A percentile compares a stretch with the other conserved stretches of the same genome.
Evolutionary conservation across 92 coral and sea anemone genomes (phyloP).

Genomic region (Porites cylindrica): DNA sequence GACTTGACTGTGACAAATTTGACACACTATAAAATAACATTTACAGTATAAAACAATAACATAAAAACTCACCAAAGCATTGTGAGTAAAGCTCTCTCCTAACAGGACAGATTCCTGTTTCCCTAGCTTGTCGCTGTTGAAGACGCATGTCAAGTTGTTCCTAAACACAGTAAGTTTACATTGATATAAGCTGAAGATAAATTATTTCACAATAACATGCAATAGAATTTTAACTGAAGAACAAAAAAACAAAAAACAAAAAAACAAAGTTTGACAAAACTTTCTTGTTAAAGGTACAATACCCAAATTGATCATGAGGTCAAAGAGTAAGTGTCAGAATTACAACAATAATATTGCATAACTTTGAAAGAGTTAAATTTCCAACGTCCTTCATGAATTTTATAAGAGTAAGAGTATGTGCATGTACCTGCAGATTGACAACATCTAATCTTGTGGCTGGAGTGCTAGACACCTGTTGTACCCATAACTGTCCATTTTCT

Average conservation of each 20-base stretch:
- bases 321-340: neutral
- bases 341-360: no score
- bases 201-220: neutral
- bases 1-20: no score
- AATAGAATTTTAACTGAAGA: no score
- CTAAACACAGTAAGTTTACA: slow-evolving; percentile 42
- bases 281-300: no score
- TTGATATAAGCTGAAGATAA: neutral
- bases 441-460: slow-evolving; percentile 98
- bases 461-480: slow-evolving; percentile 98
- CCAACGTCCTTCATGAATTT: no score
- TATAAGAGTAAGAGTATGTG: no score
- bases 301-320: no score
- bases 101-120: slow-evolving; percentile 98
- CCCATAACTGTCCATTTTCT: slow-evolving; percentile 99
- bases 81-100: slow-evolving; percentile 97
- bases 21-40: no score
- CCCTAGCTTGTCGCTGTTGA: slow-evolving; percentile 99
- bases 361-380: no score
- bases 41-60: no score
- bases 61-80: slow-evolving; percentile 86
- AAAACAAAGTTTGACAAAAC: no score
- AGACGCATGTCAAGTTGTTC: slow-evolving; percentile 99
- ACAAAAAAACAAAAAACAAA: no score
- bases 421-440: slow-evolving; percentile 91